Evolutionary conservation across 2,113 vertebrate genomes (phyloP).

Genomic region (Nerophis lumbriciformis): DNA sequence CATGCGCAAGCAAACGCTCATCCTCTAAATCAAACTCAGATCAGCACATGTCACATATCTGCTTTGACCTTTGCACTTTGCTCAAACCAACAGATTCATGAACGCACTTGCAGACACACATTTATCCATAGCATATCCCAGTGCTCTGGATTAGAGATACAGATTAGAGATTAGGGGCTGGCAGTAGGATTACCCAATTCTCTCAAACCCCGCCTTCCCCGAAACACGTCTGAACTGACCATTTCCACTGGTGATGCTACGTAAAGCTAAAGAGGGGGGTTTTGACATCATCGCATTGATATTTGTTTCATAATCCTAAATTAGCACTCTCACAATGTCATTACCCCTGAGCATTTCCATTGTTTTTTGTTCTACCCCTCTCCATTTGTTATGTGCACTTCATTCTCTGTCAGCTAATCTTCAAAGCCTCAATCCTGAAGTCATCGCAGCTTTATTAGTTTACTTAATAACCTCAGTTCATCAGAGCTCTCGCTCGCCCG

Average conservation of each 20-base stretch:
- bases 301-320: slow-evolving; percentile 35
- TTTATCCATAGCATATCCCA: slow-evolving; percentile 27
- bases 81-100: slow-evolving; percentile 17
- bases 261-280: background rate
- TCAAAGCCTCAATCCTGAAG: slow-evolving; percentile 6
- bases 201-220: slow-evolving; percentile 46
- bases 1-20: slow-evolving; percentile 30
- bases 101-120: slow-evolving; percentile 7
- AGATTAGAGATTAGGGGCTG: slow-evolving; percentile 74
- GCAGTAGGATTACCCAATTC: slow-evolving; percentile 62
- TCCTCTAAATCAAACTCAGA: slow-evolving; percentile 29
- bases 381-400: slow-evolving; percentile 8
- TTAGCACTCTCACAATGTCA: slow-evolving; percentile 22
- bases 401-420: background rate
- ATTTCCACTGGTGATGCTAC: slow-evolving; percentile 38
- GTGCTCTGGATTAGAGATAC: slow-evolving; percentile 62
- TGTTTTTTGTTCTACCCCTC: slow-evolving; percentile 7
- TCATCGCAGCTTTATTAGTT: slow-evolving; percentile 3
- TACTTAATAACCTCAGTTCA: slow-evolving; percentile 12
- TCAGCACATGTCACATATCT: slow-evolving; percentile 31
- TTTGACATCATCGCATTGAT: slow-evolving; percentile 23
- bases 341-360: slow-evolving; percentile 16
- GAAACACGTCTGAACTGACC: slow-evolving; percentile 39
- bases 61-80: slow-evolving; percentile 34
- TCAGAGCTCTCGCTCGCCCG: slow-evolving; percentile 16